Evolutionary conservation across 1,140 invertebrate species (phyloP).

Genomic region (Aplysia californica): DNA sequence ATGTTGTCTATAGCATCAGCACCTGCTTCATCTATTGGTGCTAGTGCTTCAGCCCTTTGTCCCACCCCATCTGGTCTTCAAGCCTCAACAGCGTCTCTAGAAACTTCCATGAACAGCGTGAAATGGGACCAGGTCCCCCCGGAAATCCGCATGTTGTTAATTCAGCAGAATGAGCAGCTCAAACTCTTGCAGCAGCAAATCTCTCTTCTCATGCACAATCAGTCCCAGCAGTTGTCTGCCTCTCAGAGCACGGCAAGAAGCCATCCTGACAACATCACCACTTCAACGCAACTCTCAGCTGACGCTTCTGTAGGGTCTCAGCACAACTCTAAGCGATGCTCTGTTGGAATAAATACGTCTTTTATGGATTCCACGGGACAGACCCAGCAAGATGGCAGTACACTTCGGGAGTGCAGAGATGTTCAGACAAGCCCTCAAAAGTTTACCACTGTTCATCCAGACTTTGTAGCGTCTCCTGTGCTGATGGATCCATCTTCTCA

Average conservation of each 20-base stretch:
- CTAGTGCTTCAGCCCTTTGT: neutral
- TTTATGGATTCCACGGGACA: too few relatives aligned
- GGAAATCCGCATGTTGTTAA: constrained; percentile 56
- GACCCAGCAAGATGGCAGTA: too few relatives aligned
- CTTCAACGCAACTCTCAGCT: too few relatives aligned
- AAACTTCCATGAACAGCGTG: constrained; percentile 20
- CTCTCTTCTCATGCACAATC: constrained; percentile 46
- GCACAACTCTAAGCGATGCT: too few relatives aligned
- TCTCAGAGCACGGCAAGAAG: constrained; percentile 12
- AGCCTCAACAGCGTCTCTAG: too few relatives aligned
- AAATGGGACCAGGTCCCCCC: constrained; percentile 55
- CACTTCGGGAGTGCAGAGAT: too few relatives aligned
- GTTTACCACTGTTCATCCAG: neutral
- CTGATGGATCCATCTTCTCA: neutral
- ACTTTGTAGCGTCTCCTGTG: neutral
- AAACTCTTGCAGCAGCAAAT: constrained; percentile 61
- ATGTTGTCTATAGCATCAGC: too few relatives aligned
- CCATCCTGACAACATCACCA: too few relatives aligned
- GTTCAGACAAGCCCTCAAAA: too few relatives aligned
- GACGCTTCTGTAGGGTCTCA: too few relatives aligned
- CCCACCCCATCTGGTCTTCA: too few relatives aligned
- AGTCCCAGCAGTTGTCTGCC: constrained; percentile 2
- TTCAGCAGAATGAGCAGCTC: constrained; percentile 60
- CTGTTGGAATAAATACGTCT: too few relatives aligned
- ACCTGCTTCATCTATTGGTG: neutral